phyloP scores from a whole-genome alignment of 2,113 vertebrate species.

The Okapia johnstoni region DNA sequence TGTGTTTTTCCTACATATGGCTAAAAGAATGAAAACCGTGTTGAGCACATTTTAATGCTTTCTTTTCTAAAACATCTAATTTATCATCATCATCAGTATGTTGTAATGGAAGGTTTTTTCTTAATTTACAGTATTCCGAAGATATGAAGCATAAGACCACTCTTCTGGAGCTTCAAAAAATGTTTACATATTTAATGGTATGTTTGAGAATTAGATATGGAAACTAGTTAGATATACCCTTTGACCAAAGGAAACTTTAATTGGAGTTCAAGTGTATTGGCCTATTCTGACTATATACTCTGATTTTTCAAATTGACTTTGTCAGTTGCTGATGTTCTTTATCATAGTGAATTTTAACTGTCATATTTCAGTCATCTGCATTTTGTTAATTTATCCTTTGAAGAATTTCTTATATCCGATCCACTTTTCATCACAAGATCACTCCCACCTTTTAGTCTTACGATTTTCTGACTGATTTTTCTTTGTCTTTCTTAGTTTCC shows the following conservation, averaged over 20 bases:
- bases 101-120: slow-evolving; percentile 29
- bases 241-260: neutral
- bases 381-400: slow-evolving; percentile 26
- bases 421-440: neutral
- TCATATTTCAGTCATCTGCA: neutral
- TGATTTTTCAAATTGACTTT: neutral
- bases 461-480: neutral
- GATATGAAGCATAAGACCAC: slow-evolving; percentile 99
- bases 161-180: slow-evolving; percentile 97
- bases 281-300: neutral
- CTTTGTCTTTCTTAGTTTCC: neutral
- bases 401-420: neutral
- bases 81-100: neutral
- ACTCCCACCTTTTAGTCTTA: neutral
- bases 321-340: neutral
- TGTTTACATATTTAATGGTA: slow-evolving; percentile 99
- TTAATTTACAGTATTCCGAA: slow-evolving; percentile 90
- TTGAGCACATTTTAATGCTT: neutral
- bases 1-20: neutral
- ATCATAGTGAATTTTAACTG: neutral
- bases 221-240: neutral
- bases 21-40: neutral
- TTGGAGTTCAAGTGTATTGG: neutral
- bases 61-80: neutral
- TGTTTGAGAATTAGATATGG: slow-evolving; percentile 40